A percentile compares a stretch with the other conserved stretches of the same genome.
Evolutionary conservation across 2,797 vertebrate species (phyloP).

Genomic region (Phalanger gymnotis): DNA sequence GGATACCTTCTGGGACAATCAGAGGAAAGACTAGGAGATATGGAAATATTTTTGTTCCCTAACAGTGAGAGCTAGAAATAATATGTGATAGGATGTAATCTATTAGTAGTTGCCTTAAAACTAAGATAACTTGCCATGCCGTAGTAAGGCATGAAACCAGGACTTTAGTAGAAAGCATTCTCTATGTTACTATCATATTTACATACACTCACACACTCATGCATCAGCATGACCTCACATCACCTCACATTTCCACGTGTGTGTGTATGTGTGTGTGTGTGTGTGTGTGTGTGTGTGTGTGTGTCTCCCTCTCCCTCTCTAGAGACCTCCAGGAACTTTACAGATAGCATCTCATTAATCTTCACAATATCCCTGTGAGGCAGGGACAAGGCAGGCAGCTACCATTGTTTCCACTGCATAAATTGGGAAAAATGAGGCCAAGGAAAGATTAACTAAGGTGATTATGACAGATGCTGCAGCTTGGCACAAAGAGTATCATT

Average conservation of each 20-base stretch:
- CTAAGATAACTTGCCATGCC: neutral
- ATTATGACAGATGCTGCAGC: slow-evolving; percentile 41
- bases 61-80: neutral
- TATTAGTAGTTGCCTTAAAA: neutral
- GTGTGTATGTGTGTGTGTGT: too few species aligned
- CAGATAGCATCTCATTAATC: slow-evolving; percentile 58
- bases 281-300: neutral
- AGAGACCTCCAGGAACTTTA: slow-evolving; percentile 53
- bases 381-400: slow-evolving; percentile 55
- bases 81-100: neutral
- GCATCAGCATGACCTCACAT: slow-evolving; percentile 28
- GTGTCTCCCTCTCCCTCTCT: neutral
- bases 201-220: neutral
- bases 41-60: neutral
- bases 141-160: neutral
- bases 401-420: slow-evolving; percentile 65
- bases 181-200: neutral
- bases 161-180: neutral
- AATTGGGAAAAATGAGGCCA: slow-evolving; percentile 68
- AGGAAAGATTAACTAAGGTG: slow-evolving; percentile 58
- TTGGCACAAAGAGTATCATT: neutral
- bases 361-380: slow-evolving; percentile 48
- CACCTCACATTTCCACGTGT: slow-evolving; percentile 31
- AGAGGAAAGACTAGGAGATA: neutral
- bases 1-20: neutral